Evolutionary conservation across 2,113 vertebrate species (phyloP).

Genomic region (Eptesicus fuscus): DNA sequence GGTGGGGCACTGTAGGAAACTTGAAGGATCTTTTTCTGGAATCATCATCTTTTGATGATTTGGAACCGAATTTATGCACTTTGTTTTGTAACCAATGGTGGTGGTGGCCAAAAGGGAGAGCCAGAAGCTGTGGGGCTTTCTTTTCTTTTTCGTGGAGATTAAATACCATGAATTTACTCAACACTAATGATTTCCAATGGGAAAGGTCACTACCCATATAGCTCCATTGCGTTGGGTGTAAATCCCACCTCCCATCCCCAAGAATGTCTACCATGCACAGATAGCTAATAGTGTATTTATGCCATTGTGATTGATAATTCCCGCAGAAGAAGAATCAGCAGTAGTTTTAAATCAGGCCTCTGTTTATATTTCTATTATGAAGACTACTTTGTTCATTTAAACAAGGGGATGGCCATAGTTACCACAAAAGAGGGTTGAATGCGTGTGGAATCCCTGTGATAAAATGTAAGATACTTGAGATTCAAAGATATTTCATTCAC

Average conservation of each 20-base stretch:
- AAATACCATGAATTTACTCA: not conserved
- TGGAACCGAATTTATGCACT: not conserved
- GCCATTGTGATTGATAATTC: not conserved
- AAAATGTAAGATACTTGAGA: not conserved
- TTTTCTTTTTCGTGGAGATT: not conserved
- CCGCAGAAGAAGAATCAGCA: not conserved
- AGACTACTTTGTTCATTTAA: not conserved
- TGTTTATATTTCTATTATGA: not conserved
- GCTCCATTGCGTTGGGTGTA: rapidly evolving
- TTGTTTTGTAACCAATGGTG: not conserved
- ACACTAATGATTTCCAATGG: not conserved
- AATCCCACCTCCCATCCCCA: not conserved
- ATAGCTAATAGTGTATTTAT: not conserved
- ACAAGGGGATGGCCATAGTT: not conserved
- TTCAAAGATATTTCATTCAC: not conserved
- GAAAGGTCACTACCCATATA: not conserved
- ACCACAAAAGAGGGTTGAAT: not conserved
- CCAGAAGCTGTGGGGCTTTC: rapidly evolving
- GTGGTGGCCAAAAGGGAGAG: not conserved
- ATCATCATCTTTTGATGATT: not conserved
- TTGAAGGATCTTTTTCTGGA: not conserved
- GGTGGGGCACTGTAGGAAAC: not conserved
- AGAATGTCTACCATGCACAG: no score
- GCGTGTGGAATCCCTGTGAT: not conserved
- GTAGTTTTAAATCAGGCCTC: not conserved